Evolutionary conservation across 2,888 invertebrate genomes (phyloP).

Genomic region (Limnephilus marmoratus): DNA sequence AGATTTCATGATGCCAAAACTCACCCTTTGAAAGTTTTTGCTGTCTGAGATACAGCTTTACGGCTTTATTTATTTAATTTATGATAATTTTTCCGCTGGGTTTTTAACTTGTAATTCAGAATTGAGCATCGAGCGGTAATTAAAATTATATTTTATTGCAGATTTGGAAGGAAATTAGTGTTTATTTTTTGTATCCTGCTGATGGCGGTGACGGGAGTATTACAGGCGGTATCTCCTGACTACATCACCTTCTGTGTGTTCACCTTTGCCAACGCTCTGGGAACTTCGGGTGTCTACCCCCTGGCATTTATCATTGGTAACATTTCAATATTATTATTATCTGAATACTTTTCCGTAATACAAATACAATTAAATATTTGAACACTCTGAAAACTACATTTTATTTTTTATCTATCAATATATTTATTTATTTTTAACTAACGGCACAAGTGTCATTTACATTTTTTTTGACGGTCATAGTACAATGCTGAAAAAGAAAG

Average conservation of each 20-base stretch:
- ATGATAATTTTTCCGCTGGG: no score
- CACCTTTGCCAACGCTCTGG: slow-evolving; percentile 78
- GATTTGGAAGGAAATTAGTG: slow-evolving; percentile 79
- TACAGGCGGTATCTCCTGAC: slow-evolving; percentile 76
- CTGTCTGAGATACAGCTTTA: background rate
- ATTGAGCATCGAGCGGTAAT: background rate
- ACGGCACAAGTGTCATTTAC: no score
- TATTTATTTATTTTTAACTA: no score
- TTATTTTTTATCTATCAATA: no score
- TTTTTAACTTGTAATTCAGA: no score
- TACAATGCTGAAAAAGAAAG: no score
- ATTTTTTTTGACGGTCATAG: no score
- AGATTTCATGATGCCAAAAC: background rate
- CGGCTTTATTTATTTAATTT: background rate
- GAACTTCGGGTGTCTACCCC: slow-evolving; percentile 80
- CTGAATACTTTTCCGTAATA: background rate
- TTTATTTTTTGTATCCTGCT: slow-evolving; percentile 78
- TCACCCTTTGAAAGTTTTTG: background rate
- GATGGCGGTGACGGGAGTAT: slow-evolving; percentile 78
- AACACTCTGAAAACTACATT: no score
- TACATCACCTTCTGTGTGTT: slow-evolving; percentile 77
- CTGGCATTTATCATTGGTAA: slow-evolving; percentile 78
- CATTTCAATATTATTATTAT: slow-evolving; percentile 10
- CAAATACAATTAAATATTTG: background rate
- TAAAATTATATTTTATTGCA: slow-evolving; percentile 67